Percentiles rank a stretch among this genome's conserved stretches.
Evolutionary conservation across 2,888 invertebrate species (phyloP).

Genomic region (Diloba caeruleocephala): DNA sequence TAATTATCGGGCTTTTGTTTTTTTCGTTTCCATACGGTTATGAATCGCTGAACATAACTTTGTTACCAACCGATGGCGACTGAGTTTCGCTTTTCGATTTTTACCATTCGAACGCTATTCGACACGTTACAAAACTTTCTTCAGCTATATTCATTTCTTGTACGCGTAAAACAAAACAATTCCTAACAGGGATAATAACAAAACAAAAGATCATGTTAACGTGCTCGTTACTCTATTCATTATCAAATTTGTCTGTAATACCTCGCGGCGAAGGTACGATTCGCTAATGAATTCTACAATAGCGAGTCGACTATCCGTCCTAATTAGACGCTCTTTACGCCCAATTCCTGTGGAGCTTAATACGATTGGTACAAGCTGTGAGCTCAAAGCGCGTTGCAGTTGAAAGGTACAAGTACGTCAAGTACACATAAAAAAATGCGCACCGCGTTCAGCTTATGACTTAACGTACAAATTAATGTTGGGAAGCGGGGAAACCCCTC

Average conservation of each 20-base stretch:
- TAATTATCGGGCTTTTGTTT: slow-evolving; percentile 81
- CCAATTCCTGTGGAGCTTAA: slow-evolving; percentile 71
- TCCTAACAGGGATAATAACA: slow-evolving; percentile 26
- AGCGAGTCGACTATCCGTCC: slow-evolving; percentile 74
- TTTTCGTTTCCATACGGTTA: slow-evolving; percentile 68
- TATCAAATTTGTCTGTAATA: slow-evolving; percentile 64
- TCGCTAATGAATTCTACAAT: slow-evolving; percentile 79
- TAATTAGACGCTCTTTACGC: slow-evolving; percentile 79
- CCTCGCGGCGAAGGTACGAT: slow-evolving; percentile 64
- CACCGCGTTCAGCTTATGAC: slow-evolving; percentile 62
- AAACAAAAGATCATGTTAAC: slow-evolving; percentile 43
- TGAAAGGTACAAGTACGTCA: slow-evolving; percentile 23
- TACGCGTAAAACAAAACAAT: slow-evolving; percentile 22
- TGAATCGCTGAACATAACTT: slow-evolving; percentile 75
- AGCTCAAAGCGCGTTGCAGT: slow-evolving; percentile 51
- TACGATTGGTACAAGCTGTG: slow-evolving; percentile 63
- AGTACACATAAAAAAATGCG: slow-evolving; percentile 38
- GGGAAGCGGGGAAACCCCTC: slow-evolving; percentile 76
- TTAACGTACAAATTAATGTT: slow-evolving; percentile 74
- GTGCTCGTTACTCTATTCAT: slow-evolving; percentile 56
- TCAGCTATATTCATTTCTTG: slow-evolving; percentile 13
- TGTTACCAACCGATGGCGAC: slow-evolving; percentile 64
- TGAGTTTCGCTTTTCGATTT: slow-evolving; percentile 52
- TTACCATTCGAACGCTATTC: slow-evolving; percentile 40
- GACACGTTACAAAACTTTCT: slow-evolving; percentile 19